Evolutionary conservation across 1,140 invertebrate species (phyloP), one percentile per base, ranked within the genome.

Genomic region (Ceratitis capitata): DNA sequence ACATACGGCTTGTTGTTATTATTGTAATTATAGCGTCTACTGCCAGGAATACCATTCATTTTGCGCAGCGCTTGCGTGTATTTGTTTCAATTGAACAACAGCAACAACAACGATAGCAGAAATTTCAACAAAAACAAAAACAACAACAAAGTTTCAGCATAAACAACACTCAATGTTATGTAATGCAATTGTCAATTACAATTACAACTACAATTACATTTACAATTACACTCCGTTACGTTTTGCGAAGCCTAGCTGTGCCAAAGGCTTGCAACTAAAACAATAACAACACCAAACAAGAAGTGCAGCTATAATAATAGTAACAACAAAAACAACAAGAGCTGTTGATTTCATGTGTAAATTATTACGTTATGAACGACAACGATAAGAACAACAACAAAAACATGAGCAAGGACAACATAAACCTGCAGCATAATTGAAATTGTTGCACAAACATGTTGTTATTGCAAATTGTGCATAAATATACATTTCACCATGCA

Each of bases 101-200:
- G 9, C 35, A 42, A 45, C 16, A 78, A 47, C 9, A 23, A 78
- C 39, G 45, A 12, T 19, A 78, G 26, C n/a, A 45, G 10, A 10
- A 16, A 19, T 14, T 1, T 49, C 14, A 49, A 56, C 53, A n/a
- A 56, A 10, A 19, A n/a, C n/a, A n/a, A n/a, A n/a, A n/a, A n/a
- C 23, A 26, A 29, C 26, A 61, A 61, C 39, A 12, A 47, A 64
- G 29, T n/a, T n/a, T n/a, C n/a, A n/a, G 39, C n/a, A 5, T 26
- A 78, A 61, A 78, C 69, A 78, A 74, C 23, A 78, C 35, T 78
- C 45, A 45, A 78, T 78, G n/a, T 45, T 78, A 35, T 78, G 69
- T 78, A 78, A 78, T 78, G 69, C 42, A 45, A 45, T n/a, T 78
- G 69, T 45, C 69, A 78, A 78, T 78, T 78, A 78, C 69, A 78